These are phyloP conservation scores for Pristionchus fissidentatus DNA, from an alignment of 2,888 invertebrate genomes.

Conservation along the genomic window DNA sequence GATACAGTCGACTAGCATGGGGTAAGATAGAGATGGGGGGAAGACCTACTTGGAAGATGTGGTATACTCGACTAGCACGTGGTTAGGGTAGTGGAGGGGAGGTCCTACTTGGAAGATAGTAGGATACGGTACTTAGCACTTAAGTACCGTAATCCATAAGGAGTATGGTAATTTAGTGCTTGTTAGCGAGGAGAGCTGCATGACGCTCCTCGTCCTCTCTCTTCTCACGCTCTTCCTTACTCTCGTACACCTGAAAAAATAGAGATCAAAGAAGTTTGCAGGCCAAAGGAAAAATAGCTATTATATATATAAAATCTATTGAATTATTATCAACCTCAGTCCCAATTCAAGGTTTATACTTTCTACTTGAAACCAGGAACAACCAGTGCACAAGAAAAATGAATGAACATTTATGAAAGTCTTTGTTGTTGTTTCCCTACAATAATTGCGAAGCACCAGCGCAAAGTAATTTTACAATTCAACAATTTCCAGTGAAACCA, in stretches of 20 bases:
- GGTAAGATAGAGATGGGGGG: neutral
- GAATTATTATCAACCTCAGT: no score
- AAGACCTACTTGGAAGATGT: neutral
- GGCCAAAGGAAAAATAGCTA: neutral
- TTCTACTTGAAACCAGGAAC: no score
- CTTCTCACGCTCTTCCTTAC: slow-evolving; percentile 44
- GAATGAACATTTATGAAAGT: neutral
- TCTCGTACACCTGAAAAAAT: slow-evolving; percentile 26
- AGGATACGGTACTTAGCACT: slow-evolving; percentile 22
- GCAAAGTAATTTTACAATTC: no score
- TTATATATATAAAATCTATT: no score
- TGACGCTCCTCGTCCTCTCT: slow-evolving; percentile 16
- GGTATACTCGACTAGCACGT: neutral
- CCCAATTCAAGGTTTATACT: no score
- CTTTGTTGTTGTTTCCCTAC: neutral
- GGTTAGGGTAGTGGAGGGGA: neutral
- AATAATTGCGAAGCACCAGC: no score
- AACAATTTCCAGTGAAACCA: no score
- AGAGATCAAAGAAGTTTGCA: neutral
- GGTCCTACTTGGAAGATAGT: neutral
- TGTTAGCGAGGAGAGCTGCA: neutral
- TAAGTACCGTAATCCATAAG: slow-evolving; percentile 22
- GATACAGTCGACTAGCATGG: neutral
- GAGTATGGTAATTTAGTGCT: slow-evolving; percentile 18
- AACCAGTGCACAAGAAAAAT: neutral